Conservation (phyloP, 53 echinoderm and acorn worm species). For the Echinometra lucunter region DNA sequence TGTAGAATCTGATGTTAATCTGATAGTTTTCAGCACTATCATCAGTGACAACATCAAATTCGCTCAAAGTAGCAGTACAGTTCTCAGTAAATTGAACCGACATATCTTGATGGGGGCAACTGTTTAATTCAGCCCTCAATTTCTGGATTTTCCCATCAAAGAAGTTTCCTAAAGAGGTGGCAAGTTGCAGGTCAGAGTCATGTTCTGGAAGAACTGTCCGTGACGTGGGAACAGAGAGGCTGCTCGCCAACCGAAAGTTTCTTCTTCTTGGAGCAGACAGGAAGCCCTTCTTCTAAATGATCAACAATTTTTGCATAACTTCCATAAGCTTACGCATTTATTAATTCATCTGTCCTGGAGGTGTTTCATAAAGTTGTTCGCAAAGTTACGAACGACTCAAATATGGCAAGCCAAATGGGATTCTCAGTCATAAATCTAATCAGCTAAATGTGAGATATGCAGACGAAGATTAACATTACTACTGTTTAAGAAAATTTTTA, state of each 20-base stretch:
- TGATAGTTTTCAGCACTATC: conserved; percentile 49
- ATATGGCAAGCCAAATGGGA: too few species aligned
- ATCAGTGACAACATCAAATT: conserved; percentile 59
- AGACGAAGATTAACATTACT: too few species aligned
- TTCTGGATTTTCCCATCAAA: conserved; percentile 57
- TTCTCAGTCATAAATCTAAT: too few species aligned
- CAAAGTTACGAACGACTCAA: too few species aligned
- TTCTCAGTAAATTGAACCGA: conserved; percentile 41
- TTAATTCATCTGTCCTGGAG: too few species aligned
- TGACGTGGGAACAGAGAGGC: not conserved
- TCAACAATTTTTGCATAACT: too few species aligned
- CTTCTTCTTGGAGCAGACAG: too few species aligned
- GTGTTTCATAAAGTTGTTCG: too few species aligned
- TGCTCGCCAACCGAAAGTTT: not conserved
- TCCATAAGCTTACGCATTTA: too few species aligned
- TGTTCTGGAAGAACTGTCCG: conserved; percentile 31
- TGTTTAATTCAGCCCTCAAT: conserved; percentile 37
- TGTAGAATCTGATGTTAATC: conserved; percentile 36
- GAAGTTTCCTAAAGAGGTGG: conserved; percentile 58
- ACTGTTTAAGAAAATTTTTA: too few species aligned
- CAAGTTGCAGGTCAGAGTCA: conserved; percentile 37
- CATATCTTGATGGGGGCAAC: conserved; percentile 35
- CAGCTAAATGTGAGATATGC: too few species aligned
- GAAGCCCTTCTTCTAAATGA: too few species aligned
- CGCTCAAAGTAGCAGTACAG: not conserved